Evolutionary conservation across 2,113 vertebrate species (phyloP), one percentile per base, ranked within the genome.

Genomic region (Brevimyrus niger): DNA sequence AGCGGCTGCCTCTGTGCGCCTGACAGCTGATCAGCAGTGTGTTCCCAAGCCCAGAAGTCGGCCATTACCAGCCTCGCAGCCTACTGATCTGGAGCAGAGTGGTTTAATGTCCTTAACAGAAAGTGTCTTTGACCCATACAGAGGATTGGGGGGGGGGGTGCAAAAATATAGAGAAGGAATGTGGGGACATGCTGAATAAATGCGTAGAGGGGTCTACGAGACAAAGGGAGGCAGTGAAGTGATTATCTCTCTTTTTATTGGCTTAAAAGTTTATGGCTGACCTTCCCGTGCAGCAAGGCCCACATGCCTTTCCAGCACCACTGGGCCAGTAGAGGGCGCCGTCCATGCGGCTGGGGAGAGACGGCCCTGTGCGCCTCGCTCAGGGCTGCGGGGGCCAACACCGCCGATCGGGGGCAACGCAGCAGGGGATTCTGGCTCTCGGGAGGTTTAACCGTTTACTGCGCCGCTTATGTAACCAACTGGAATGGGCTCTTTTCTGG

Each of bases 1-100:
- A 92, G 94, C 92, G 95, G 94, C 92, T 51, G 93, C 94, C 91
- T 89, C 91, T 93, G 38, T 84, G 27, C 17, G 31, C 88, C 73
- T 44, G 42, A 82, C 61, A 69, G 61, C 61, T 4, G 61, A 82
- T 82, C n/a, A 4, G 76, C 76, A 38, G 44, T 44, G 38, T 19
- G 19, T 44, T 82, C 76, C 76, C 76, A 38, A 65, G 42, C 55
- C 91, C 89, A 86, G 88, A 87, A 50, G 89, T 93, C 91, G 91
- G 88, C 93, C 61, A 69, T 31, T 69, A 69, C 61, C n/a, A 69
- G 10, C 61, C 61, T 69, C 10, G 3, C 61, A 27, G 61, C 27
- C 61, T 10, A 27, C 61, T 31, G 61, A 69, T 69, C 61, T 31
- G 27, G 61, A 27, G n/a, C 61, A 65, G n/a, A 65, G 61, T n/a